These are phyloP conservation scores for Lepidothrix coronata DNA, from an alignment of 2,113 vertebrate genomes.

Conservation along the genomic window DNA sequence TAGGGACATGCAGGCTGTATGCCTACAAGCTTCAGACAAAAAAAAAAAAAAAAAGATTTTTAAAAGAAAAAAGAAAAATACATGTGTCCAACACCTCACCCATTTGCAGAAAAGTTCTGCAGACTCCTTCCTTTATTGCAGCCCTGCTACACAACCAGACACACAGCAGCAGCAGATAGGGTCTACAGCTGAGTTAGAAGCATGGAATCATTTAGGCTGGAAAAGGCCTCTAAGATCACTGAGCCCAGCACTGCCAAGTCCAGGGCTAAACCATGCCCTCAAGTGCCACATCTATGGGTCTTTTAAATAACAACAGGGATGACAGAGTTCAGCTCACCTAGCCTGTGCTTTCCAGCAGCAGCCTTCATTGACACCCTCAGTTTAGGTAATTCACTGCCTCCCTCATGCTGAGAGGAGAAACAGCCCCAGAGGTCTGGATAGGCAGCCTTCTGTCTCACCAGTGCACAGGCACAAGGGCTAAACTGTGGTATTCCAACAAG, in stretches of 20 bases:
- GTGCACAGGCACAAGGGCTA: background rate
- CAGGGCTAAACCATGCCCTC: background rate
- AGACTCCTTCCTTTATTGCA: background rate
- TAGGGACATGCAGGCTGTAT: background rate
- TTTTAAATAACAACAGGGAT: background rate
- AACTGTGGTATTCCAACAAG: background rate
- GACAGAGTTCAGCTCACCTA: background rate
- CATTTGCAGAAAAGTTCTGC: no score
- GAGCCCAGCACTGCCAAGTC: background rate
- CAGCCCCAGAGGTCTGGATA: background rate
- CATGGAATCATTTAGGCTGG: background rate
- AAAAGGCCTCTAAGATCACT: background rate
- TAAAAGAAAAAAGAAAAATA: background rate
- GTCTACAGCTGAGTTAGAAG: background rate
- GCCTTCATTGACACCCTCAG: background rate
- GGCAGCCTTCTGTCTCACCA: background rate
- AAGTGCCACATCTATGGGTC: background rate
- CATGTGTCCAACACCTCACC: accelerated
- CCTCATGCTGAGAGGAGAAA: accelerated
- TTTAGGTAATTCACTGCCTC: background rate
- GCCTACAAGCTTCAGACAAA: background rate
- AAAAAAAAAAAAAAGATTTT: background rate
- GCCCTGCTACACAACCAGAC: accelerated
- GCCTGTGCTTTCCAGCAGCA: background rate
- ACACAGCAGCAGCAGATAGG: background rate